Percentiles rank a stretch among this genome's conserved stretches.
Evolutionary conservation across 2,797 vertebrate genomes (phyloP).

Genomic region (Rachycentron canadum): DNA sequence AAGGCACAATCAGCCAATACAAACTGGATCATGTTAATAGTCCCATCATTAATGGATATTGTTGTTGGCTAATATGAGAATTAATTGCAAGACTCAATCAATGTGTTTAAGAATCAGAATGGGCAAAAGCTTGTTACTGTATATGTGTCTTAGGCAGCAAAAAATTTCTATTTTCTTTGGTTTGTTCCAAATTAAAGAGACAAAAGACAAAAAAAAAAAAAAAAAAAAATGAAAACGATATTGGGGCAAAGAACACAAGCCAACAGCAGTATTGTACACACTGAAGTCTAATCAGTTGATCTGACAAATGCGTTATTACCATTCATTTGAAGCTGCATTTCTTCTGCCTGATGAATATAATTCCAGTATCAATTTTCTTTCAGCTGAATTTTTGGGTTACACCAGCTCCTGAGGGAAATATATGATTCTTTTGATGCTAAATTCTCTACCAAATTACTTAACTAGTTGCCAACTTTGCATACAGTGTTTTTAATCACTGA

Average conservation of each 20-base stretch:
- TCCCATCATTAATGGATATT: constrained; percentile 60
- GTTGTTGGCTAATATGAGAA: constrained; percentile 65
- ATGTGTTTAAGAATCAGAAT: constrained; percentile 34
- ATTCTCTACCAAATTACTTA: neutral
- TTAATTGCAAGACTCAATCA: constrained; percentile 49
- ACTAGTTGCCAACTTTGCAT: neutral
- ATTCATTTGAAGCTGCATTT: neutral
- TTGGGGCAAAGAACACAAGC: too few relatives aligned
- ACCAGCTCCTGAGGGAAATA: neutral
- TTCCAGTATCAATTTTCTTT: neutral
- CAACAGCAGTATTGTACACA: neutral
- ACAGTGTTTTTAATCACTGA: neutral
- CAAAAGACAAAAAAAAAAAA: neutral
- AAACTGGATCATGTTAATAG: constrained; percentile 58
- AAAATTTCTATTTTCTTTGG: constrained; percentile 2
- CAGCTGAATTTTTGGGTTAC: neutral
- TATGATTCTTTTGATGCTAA: neutral
- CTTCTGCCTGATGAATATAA: neutral
- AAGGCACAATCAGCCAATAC: constrained; percentile 56
- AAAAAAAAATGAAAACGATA: too few relatives aligned
- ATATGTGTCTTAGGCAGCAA: constrained; percentile 6
- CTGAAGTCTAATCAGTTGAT: neutral
- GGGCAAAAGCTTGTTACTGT: neutral
- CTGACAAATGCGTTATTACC: neutral
- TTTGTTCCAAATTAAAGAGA: neutral